phyloP scores from a whole-genome alignment of 2,113 vertebrate species.

The Bufo bufo region DNA sequence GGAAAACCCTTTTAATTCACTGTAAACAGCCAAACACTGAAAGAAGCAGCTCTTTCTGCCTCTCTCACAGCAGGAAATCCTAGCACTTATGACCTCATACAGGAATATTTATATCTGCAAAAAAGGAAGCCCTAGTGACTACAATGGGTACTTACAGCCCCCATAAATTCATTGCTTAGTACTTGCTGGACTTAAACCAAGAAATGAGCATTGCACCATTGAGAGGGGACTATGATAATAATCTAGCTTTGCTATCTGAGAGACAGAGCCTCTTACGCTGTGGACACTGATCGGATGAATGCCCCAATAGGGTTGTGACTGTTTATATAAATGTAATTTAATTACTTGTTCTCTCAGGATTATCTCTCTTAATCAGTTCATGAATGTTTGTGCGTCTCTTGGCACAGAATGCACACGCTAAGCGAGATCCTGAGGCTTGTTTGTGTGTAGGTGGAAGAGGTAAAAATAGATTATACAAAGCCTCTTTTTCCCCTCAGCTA shows the following conservation, averaged over 20 bases:
- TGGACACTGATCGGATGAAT: neutral
- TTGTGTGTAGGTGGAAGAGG: slow-evolving; percentile 38
- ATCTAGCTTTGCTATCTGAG: neutral
- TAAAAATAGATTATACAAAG: slow-evolving; percentile 45
- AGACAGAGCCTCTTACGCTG: neutral
- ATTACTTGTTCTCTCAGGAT: slow-evolving; percentile 8
- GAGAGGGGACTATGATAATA: neutral
- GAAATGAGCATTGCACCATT: too few species aligned
- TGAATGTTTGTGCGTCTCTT: slow-evolving; percentile 6
- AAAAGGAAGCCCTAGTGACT: too few species aligned
- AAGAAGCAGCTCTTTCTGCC: neutral
- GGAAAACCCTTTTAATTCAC: neutral
- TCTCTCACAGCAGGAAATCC: neutral
- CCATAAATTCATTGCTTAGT: too few species aligned
- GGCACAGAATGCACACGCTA: neutral
- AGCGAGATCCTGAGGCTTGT: slow-evolving; percentile 6
- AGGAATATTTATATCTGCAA: too few species aligned
- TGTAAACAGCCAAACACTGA: neutral
- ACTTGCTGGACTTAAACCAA: too few species aligned
- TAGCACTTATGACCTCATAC: neutral
- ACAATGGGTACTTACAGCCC: too few species aligned
- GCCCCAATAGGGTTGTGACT: neutral
- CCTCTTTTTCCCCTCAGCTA: neutral
- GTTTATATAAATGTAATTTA: slow-evolving; percentile 2
- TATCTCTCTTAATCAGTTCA: slow-evolving; percentile 27